Evolutionary conservation across 2,797 vertebrate genomes (phyloP).

Genomic region (Pithecia hirsuta): DNA sequence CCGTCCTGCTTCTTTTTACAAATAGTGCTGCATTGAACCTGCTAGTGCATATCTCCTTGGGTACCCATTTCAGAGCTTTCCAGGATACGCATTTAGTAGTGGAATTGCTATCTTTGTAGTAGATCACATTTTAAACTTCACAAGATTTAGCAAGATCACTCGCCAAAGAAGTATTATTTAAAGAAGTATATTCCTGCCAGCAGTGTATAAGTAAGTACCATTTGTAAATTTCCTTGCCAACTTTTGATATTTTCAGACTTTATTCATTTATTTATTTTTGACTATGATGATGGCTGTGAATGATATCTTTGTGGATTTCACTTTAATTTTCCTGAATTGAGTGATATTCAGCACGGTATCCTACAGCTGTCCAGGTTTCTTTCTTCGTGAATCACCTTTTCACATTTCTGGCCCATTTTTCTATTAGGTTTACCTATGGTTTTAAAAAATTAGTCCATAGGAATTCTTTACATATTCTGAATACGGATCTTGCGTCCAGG

Average conservation of each 20-base stretch:
- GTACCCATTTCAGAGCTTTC: not conserved
- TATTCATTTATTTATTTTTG: conserved; percentile 15
- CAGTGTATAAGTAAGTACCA: not conserved
- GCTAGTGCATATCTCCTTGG: not conserved
- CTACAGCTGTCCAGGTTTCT: not conserved
- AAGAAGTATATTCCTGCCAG: not conserved
- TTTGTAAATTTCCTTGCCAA: not conserved
- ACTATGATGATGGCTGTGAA: not conserved
- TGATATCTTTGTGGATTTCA: not conserved
- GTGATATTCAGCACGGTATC: not conserved
- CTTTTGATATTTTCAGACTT: not conserved
- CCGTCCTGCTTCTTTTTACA: not conserved
- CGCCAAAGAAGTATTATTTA: not conserved
- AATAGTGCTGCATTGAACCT: not conserved
- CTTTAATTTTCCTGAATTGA: conserved; percentile 22
- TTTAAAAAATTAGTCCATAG: not conserved
- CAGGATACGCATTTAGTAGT: not conserved
- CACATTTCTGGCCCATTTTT: not conserved
- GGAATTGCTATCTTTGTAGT: not conserved
- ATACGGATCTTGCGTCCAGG: not conserved
- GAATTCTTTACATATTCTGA: not conserved
- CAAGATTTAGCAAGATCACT: not conserved
- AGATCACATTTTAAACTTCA: not conserved
- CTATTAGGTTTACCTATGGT: not conserved
- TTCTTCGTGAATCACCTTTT: not conserved